phyloP scores from a whole-genome alignment of 1,140 invertebrate species.

The Zophobas atratus region DNA sequence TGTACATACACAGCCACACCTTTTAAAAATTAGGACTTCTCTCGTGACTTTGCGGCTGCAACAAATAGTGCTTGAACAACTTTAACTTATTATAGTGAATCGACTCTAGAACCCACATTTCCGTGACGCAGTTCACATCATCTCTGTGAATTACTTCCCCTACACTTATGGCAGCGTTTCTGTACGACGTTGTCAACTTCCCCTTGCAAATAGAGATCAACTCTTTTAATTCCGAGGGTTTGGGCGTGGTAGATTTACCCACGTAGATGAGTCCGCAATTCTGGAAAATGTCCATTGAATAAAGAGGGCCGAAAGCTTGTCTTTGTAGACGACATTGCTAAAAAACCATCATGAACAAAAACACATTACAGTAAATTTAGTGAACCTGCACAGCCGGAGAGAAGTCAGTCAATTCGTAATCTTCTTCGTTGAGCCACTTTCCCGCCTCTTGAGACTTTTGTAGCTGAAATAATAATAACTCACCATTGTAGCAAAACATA shows the following conservation, averaged over 20 bases:
- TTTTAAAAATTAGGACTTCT: conserved; percentile 18
- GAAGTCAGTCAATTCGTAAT: conserved; percentile 70
- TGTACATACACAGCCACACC: background rate
- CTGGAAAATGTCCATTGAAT: conserved; percentile 69
- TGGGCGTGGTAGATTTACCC: conserved; percentile 63
- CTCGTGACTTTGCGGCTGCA: background rate
- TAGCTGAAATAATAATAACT: background rate
- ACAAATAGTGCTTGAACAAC: conserved; percentile 56
- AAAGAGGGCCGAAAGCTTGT: conserved; percentile 69
- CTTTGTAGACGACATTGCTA: conserved; percentile 70
- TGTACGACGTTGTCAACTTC: conserved; percentile 63
- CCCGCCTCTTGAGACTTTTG: conserved; percentile 66
- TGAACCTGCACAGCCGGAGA: conserved; percentile 70
- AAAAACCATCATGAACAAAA: conserved; percentile 52
- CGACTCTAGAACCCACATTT: conserved; percentile 71
- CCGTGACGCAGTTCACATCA: conserved; percentile 65
- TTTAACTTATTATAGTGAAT: conserved; percentile 59
- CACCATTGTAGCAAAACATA: background rate
- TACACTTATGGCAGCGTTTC: conserved; percentile 69
- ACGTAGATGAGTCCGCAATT: conserved; percentile 69
- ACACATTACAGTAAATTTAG: conserved; percentile 20
- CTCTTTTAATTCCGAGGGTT: conserved; percentile 68
- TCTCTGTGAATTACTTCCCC: conserved; percentile 65
- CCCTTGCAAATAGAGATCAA: conserved; percentile 69
- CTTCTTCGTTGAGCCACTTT: conserved; percentile 71